A percentile compares a stretch with the other conserved stretches of the same genome.
These are phyloP conservation scores for Mycetomoellerius zeteki DNA, from an alignment of 1,140 invertebrate genomes.

Conservation along the genomic window DNA sequence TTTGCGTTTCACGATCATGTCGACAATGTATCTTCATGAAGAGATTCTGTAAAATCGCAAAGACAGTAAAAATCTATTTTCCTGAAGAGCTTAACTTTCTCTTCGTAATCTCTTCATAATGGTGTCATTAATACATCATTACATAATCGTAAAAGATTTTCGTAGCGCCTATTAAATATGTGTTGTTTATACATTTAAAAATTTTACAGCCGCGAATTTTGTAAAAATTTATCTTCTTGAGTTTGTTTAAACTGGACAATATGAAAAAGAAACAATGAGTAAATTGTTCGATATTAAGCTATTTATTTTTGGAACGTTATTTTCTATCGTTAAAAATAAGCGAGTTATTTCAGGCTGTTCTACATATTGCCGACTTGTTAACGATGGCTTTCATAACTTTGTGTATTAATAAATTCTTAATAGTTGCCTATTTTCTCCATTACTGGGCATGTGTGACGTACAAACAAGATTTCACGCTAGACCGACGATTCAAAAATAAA, in stretches of 20 bases:
- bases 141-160: background rate
- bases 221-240: background rate
- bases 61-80: background rate
- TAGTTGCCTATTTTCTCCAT: background rate
- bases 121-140: background rate
- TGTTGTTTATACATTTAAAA: background rate
- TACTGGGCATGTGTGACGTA: background rate
- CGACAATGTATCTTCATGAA: background rate
- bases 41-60: background rate
- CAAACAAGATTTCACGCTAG: slow-evolving; percentile 37
- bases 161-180: background rate
- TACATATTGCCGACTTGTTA: slow-evolving; percentile 37
- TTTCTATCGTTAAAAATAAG: slow-evolving; percentile 57
- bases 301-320: slow-evolving; percentile 53
- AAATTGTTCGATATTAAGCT: background rate
- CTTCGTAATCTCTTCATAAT: background rate
- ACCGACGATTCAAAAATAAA: slow-evolving; percentile 10
- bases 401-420: slow-evolving; percentile 57
- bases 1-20: background rate
- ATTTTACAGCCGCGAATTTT: background rate
- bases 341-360: slow-evolving; percentile 45
- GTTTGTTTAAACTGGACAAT: slow-evolving; percentile 4
- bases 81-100: background rate
- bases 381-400: slow-evolving; percentile 23
- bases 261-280: background rate